Evolutionary conservation across 1,140 invertebrate species (phyloP), one percentile per base, ranked within the genome.

Genomic region (Apis laboriosa): DNA sequence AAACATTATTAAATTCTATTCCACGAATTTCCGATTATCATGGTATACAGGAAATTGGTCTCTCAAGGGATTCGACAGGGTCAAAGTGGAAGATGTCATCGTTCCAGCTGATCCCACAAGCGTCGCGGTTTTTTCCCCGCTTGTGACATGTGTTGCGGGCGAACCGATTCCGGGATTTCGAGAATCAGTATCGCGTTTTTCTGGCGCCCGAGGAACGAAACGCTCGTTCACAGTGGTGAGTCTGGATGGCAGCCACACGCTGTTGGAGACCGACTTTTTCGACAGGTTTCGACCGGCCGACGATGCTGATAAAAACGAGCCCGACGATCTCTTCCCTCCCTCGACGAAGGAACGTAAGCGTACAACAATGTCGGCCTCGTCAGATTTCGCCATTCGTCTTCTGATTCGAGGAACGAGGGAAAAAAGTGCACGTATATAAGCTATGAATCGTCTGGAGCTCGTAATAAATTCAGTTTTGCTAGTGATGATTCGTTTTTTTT

Each of bases 241-340:
- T 79, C 83, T 87, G 86, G 86, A 88, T 74, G 78, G 84, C 79
- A 80, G 87, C 88, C 88, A 88, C 85, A 80, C 86, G 66, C 86
- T 71, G 81, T 55, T 80, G 77, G 85, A 77, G 73, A 72, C 73
- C 67, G 67, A 70, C 63, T 87, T 88, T 86, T 84, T 73, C 71
- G 76, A 53, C 72, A 64, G 60, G 51, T 64, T 51, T 24, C 61
- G 63, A 77, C 49, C 76, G 72, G 49, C 77, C 85, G 81, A 70
- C 84, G 71, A 77, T 64, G n/a, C 66, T 63, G 66, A 80, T 84
- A 87, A 84, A 79, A 89, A 89, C 83, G 58, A 17, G 78, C 56
- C 53, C 78, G 71, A 60, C 77, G 77, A 86, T 78, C 51, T 28
- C 28, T n/a, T 24, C 79, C 28, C 60, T 43, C 19, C 67, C 70